These are phyloP conservation scores for Drosophila miranda DNA, from an alignment of 1,140 invertebrate species.

Conservation along the genomic window DNA sequence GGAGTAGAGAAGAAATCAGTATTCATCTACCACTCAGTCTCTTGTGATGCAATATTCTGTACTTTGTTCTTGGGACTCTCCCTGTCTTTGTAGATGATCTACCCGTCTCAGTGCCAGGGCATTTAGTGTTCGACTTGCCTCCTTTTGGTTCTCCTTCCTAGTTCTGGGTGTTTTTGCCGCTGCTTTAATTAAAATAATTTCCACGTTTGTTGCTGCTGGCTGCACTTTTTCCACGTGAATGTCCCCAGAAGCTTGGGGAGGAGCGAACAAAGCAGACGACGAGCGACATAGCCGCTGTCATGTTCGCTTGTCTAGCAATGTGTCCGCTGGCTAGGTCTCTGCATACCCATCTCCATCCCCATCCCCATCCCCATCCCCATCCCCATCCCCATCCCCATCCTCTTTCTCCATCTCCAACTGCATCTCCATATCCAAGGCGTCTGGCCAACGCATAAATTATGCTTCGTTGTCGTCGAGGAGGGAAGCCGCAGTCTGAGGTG, in stretches of 20 bases:
- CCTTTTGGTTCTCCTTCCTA: not conserved
- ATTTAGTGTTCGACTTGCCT: not conserved
- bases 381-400: not conserved
- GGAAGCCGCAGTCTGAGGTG: conserved; percentile 37
- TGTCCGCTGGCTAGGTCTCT: conserved; percentile 54
- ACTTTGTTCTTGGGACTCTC: no score
- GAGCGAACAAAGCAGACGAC: conserved; percentile 42
- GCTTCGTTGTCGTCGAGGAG: conserved; percentile 64
- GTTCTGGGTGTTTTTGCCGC: conserved; percentile 5
- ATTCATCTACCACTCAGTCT: no score
- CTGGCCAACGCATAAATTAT: conserved; percentile 75
- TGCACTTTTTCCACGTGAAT: conserved; percentile 76
- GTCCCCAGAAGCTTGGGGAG: conserved; percentile 28
- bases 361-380: conserved; percentile 8
- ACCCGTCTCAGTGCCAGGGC: not conserved
- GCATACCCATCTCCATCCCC: conserved; percentile 3
- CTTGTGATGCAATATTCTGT: no score
- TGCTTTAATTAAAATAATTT: conserved; percentile 78
- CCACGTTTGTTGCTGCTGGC: conserved; percentile 39
- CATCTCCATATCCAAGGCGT: conserved; percentile 36
- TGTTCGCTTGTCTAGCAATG: conserved; percentile 73
- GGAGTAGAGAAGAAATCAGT: no score
- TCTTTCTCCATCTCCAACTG: conserved; percentile 25
- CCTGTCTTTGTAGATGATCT: no score
- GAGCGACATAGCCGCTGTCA: conserved; percentile 68